Percentiles rank a stretch among this genome's conserved stretches.
phyloP scores from a whole-genome alignment of 2,888 invertebrate species.

The Aproaerema taeniolella region DNA sequence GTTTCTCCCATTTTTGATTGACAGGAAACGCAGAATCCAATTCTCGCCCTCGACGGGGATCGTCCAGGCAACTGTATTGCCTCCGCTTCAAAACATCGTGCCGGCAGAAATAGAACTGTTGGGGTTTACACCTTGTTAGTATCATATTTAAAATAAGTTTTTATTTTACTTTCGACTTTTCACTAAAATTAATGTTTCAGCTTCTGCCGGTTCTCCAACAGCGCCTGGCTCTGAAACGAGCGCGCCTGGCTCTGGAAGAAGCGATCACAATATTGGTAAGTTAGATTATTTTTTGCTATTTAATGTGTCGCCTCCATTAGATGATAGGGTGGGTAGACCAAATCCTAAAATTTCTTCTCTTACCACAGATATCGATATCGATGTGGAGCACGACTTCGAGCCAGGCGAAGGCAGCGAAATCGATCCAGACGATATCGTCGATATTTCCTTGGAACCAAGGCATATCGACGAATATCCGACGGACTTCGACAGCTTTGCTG shows the following conservation, averaged over 20 bases:
- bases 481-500: slow-evolving; percentile 2
- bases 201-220: slow-evolving; percentile 4
- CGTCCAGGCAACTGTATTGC: slow-evolving; percentile 1
- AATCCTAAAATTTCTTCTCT: slow-evolving; percentile 11
- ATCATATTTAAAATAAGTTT: slow-evolving; percentile 2
- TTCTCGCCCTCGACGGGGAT: slow-evolving; percentile 8
- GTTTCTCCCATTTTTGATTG: slow-evolving; percentile 9
- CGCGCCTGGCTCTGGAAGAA: slow-evolving; percentile 13
- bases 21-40: slow-evolving; percentile 8
- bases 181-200: slow-evolving; percentile 11
- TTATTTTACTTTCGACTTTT: slow-evolving; percentile 6
- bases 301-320: slow-evolving; percentile 14
- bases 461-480: slow-evolving; percentile 1
- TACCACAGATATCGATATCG: slow-evolving; percentile 11
- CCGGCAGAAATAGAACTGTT: slow-evolving; percentile 3
- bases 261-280: slow-evolving; percentile 9
- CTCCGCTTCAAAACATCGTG: slow-evolving; percentile 2
- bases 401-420: slow-evolving; percentile 13
- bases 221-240: too few relatives aligned
- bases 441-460: background rate
- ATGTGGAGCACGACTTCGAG: slow-evolving; percentile 11
- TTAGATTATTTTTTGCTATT: slow-evolving; percentile 13
- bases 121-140: slow-evolving; percentile 7
- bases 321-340: slow-evolving; percentile 8
- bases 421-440: slow-evolving; percentile 7